Evolutionary conservation across 2,797 vertebrate species (phyloP), one percentile per base, ranked within the genome.

Genomic region (Syngnathus acus): DNA sequence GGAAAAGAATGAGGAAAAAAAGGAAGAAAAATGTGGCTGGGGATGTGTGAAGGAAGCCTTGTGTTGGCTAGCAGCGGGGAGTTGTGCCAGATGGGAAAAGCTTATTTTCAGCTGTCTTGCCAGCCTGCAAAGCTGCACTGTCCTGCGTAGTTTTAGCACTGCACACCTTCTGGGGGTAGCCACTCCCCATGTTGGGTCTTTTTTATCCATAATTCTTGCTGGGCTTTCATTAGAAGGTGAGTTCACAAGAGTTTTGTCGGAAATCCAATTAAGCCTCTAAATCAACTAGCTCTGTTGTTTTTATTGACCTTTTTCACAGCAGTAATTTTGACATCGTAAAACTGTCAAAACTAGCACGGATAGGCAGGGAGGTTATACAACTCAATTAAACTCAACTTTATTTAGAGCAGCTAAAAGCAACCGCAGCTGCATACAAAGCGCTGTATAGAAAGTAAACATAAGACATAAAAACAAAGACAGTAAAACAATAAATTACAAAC

Each of bases 31-130:
- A 10, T 37, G 57, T 17, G 19, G 38, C 17, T 40, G 4, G 37
- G 67, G 26, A 53, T 7, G 54, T 7, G 26, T 26, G 54, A 45
- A 69, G 45, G 70, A 74, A 73, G 71, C 16, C 72, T 66, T 74
- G 72, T 78, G 68, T 65, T 68, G 60, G 74, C 72, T 67, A 64
- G 61, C 77, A 42, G 32, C 23, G 13, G 73, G 70, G 76, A 73
- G 75, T 79, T 79, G 78, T 61, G 53, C 47, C 67, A 83, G 77
- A 75, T 80, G 84, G 65, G 42, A 62, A 32, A 77, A 71, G 75
- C 78, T 78, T 43, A 7, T 55, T 77, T 85, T 81, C 81, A 86
- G 77, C 76, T 79, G 75, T 75, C 69, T 74, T 73, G 45, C 65
- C 39, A 59, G 53, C 55, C 72, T 72, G 66, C 65, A 66, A 69